phyloP scores from a whole-genome alignment of 37 sponge, comb jelly and placozoan species.

The Aphrocallistes beatrix region DNA sequence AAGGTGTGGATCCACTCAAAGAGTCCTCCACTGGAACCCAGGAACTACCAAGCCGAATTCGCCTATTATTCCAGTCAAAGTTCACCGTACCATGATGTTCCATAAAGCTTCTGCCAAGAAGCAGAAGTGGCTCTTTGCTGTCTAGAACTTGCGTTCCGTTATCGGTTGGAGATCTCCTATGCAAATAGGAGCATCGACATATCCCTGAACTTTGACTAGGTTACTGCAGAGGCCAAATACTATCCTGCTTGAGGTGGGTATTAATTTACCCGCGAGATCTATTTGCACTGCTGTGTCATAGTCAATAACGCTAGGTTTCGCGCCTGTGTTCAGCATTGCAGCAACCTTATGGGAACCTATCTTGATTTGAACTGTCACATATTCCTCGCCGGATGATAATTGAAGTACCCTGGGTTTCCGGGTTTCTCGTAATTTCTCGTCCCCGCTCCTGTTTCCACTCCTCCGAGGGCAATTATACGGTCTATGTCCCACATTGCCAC shows the following conservation, averaged over 20 bases:
- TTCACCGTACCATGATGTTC: background rate
- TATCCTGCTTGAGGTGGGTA: background rate
- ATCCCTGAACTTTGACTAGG: background rate
- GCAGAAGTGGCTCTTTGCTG: background rate
- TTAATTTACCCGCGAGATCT: background rate
- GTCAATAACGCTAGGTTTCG: background rate
- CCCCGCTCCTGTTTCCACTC: too few relatives aligned
- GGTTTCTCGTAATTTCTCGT: too few relatives aligned
- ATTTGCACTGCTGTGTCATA: background rate
- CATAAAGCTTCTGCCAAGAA: background rate
- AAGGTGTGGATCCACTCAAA: background rate
- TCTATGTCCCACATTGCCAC: background rate
- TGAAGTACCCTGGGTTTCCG: background rate
- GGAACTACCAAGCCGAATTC: background rate
- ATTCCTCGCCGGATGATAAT: background rate
- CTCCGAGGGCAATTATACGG: background rate
- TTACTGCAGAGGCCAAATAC: background rate
- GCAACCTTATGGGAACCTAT: background rate
- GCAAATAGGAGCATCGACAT: background rate
- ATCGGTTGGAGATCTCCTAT: background rate
- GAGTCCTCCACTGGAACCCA: background rate
- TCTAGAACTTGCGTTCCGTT: background rate
- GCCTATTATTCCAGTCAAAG: background rate
- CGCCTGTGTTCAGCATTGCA: background rate
- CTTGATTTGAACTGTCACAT: background rate